Evolutionary conservation across 2,797 vertebrate species (phyloP).

Genomic region (Dromococcyx pavoninus): DNA sequence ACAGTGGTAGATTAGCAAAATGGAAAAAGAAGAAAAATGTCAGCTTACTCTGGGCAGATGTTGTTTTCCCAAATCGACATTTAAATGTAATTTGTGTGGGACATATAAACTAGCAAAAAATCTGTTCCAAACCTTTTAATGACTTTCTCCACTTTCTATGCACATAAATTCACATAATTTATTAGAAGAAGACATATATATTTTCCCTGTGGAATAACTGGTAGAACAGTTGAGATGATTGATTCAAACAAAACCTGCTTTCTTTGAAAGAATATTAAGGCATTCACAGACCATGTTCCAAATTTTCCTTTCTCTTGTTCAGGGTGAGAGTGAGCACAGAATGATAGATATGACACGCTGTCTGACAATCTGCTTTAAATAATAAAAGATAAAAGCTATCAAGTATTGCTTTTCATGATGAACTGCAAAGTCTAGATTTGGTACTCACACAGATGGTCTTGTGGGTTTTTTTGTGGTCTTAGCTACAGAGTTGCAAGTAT

Average conservation of each 20-base stretch:
- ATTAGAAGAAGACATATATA: background rate
- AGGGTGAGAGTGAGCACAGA: background rate
- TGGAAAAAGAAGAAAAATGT: background rate
- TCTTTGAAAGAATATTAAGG: slow-evolving; percentile 61
- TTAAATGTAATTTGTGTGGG: slow-evolving; percentile 12
- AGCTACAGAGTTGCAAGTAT: background rate
- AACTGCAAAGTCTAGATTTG: slow-evolving; percentile 17
- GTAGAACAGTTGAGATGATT: background rate
- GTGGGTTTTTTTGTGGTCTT: background rate
- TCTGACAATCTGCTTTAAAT: slow-evolving; percentile 18
- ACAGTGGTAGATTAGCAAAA: background rate
- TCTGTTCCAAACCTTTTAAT: slow-evolving; percentile 15
- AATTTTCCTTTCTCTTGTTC: slow-evolving; percentile 24
- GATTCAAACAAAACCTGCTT: slow-evolving; percentile 43
- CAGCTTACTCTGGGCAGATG: background rate
- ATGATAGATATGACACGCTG: slow-evolving; percentile 9
- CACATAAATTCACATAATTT: slow-evolving; percentile 36
- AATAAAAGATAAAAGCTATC: slow-evolving; percentile 32
- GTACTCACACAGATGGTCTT: background rate
- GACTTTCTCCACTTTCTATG: slow-evolving; percentile 21
- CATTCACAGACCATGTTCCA: background rate
- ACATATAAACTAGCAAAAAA: slow-evolving; percentile 1
- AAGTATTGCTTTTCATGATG: background rate
- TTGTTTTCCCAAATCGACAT: background rate
- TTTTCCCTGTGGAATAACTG: background rate